These are phyloP conservation scores for Serranus cabrilla DNA, from an alignment of 2,797 vertebrate species.

Conservation along the genomic window DNA sequence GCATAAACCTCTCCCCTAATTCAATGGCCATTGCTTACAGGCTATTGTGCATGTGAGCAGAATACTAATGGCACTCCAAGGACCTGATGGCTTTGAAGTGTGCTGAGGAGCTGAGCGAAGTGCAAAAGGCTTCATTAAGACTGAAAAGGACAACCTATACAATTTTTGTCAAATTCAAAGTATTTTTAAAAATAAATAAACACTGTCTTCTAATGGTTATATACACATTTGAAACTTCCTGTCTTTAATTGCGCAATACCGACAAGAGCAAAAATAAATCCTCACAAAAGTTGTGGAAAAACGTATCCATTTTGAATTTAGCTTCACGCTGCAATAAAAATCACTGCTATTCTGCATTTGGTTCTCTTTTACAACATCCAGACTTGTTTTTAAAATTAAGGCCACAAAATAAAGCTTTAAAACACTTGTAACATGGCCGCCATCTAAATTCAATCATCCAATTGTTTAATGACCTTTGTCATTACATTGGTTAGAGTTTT, in stretches of 20 bases:
- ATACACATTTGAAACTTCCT: not conserved
- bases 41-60: conserved; percentile 69
- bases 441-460: not conserved
- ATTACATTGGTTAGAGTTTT: no score
- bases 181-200: not conserved
- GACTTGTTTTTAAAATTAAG: conserved; percentile 1
- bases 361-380: not conserved
- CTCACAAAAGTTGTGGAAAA: not conserved
- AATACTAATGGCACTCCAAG: conserved; percentile 76
- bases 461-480: not conserved
- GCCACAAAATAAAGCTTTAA: conserved; percentile 1
- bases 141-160: conserved; percentile 13
- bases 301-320: not conserved
- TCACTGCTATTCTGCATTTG: not conserved
- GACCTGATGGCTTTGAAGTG: conserved; percentile 73
- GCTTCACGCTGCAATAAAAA: not conserved
- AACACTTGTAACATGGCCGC: not conserved
- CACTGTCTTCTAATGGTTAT: not conserved
- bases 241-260: not conserved
- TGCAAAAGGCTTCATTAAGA: conserved; percentile 33
- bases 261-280: not conserved
- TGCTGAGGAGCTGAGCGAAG: conserved; percentile 42
- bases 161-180: conserved; percentile 9
- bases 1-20: conserved; percentile 76
- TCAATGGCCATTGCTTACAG: conserved; percentile 77